Conservation (phyloP, 2,113 vertebrate genomes). For the Odocoileus virginianus region DNA sequence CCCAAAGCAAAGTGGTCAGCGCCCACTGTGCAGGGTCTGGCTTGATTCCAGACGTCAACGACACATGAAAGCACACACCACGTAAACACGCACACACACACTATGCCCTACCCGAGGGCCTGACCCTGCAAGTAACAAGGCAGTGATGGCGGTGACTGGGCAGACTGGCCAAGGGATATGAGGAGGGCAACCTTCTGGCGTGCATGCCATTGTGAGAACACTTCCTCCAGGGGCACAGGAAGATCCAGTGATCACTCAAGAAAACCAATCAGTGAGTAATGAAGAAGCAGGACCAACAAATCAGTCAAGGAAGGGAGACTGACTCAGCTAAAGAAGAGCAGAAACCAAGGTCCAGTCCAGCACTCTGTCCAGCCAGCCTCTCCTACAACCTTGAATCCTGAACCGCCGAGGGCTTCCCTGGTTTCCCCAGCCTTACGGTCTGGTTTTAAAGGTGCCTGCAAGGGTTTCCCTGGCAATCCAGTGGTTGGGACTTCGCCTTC, state of each 20-base stretch:
- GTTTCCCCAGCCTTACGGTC: neutral
- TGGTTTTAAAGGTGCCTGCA: neutral
- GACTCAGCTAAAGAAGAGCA: neutral
- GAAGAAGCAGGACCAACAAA: neutral
- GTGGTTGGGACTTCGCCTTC: neutral
- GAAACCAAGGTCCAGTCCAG: neutral
- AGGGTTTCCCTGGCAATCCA: neutral
- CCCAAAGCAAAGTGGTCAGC: neutral
- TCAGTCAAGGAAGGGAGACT: neutral
- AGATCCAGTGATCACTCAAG: neutral
- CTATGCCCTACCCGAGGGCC: neutral
- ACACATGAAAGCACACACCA: neutral
- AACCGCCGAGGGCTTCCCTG: neutral
- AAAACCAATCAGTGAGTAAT: neutral
- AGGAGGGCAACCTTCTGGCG: neutral
- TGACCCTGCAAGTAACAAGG: neutral
- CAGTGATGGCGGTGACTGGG: neutral
- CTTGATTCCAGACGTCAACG: neutral
- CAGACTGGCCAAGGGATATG: neutral
- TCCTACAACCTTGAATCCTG: neutral
- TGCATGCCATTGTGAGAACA: neutral
- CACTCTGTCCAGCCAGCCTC: neutral
- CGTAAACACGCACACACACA: rapidly evolving
- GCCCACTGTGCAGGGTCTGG: neutral
- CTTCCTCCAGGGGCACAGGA: neutral